Evolutionary conservation across 2,888 invertebrate genomes (phyloP), one percentile per base, ranked within the genome.

Genomic region (Linnaemya tessellans): DNA sequence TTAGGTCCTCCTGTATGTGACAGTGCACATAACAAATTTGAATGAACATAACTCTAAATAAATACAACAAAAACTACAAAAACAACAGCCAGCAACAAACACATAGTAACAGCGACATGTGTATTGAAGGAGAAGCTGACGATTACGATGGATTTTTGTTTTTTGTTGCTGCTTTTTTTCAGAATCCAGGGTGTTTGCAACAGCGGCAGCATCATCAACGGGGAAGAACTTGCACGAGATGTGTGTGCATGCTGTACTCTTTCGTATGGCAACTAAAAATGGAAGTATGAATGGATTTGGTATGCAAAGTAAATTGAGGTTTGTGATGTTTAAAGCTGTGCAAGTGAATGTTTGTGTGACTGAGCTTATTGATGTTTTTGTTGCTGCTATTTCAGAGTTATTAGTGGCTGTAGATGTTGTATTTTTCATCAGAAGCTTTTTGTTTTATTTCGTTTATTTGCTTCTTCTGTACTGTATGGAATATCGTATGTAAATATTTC

Each of bases 221-320:
- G 70, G 35, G 43, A n/a, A 49, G 51, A 58, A 51, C 38, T 43
- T 58, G 18, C 58, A 51, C 30, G 2, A 10, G 25, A 15, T 41
- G 25, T 51, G 30, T 30, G 41, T 51, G 35, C 60, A 25, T 30
- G 62, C 62, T 79, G 62, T 41, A 70, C 41, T 46, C 20, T 3
- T 70, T 20, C 41, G n/a, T 43, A n/a, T 38, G n/a, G 56, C 38
- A 22, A 62, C 46, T 38, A 56, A 49, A n/a, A 64, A 56, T 74
- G 54, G 60, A 81, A 49, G 49, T 80, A 51, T 80, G 73, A 58
- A 60, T 73, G 64, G 38, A 41, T 77, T 25, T 64, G 38, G 65
- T 30, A 83, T 67, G 79, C 67, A 84, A 84, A 79, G 73, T 79
- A 84, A 84, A 79, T 84, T 79, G 73, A 79, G 83, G 83, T 84